Evolutionary conservation across 2,797 vertebrate genomes (phyloP).

Genomic region (Melanotaenia maccullochi): DNA sequence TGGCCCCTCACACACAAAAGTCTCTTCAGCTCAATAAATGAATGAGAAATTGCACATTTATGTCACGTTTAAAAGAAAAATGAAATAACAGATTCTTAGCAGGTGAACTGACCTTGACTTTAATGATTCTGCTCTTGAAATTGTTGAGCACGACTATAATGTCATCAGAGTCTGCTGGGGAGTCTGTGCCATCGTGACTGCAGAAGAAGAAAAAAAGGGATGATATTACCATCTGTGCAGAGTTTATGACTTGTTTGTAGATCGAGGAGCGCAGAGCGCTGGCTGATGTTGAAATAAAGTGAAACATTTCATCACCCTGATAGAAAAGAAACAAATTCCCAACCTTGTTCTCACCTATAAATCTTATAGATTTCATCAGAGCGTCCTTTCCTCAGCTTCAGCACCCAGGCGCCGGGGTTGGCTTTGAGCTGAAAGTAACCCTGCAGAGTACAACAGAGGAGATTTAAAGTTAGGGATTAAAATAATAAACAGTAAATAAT

Average conservation of each 20-base stretch:
- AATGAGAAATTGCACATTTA: not conserved
- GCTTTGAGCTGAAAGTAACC: slow-evolving; percentile 99
- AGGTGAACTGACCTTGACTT: slow-evolving; percentile 90
- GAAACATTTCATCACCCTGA: not conserved
- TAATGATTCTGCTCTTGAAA: slow-evolving; percentile 98
- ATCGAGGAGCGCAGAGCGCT: not conserved
- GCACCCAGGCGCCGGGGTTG: slow-evolving; percentile 94
- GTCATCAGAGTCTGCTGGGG: slow-evolving; percentile 89
- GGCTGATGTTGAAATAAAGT: not conserved
- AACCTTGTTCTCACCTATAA: slow-evolving; percentile 84
- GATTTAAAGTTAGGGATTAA: not conserved
- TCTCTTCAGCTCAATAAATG: not conserved
- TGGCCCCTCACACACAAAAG: not conserved
- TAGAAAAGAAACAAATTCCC: not conserved
- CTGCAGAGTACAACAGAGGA: slow-evolving; percentile 70
- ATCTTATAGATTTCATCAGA: slow-evolving; percentile 98
- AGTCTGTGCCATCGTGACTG: slow-evolving; percentile 98
- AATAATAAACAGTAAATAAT: not conserved
- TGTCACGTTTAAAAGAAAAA: not conserved
- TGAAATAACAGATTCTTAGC: not conserved
- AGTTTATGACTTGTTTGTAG: slow-evolving; percentile 5
- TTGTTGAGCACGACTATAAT: slow-evolving; percentile 92
- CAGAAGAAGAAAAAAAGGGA: not conserved
- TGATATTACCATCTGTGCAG: not conserved
- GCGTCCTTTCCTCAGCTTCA: slow-evolving; percentile 93